Base-by-base conservation (phyloP, 1,140 invertebrate species). In the Helicoverpa zea region DNA sequence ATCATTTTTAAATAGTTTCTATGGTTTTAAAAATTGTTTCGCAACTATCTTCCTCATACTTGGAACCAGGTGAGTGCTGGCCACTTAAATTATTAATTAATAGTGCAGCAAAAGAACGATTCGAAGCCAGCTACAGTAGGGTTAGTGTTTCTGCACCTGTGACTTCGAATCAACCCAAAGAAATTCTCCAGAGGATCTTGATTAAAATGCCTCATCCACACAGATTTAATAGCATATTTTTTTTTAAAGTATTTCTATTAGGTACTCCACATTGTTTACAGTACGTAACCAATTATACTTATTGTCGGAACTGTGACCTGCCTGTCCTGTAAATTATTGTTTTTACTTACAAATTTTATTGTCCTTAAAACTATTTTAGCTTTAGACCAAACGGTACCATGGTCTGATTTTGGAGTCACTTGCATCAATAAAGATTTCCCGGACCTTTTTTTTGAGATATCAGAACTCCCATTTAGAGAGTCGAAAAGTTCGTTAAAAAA, bases 11-110 rank as follows among this genome's bases (percentile, higher is more conserved):
- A 35, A 35, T 7, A 35, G 35, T 5, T 35, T 7, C 35, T 7
- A 35, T 35, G 3, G 14, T 18, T 54, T 72, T 72, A 29, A 72
- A 72, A 12, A 14, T 56, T 1, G 3, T 14, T 35, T 35, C 3
- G 18, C 68, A 74, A 29, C 14, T 29, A 18, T 74, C 30, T 14
- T n/a, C 30, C 59, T 79, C 52, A 70, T 52, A 79, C 7, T 79
- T 59, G 30, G 66, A 78, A 9, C 23, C 76, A 12, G 76, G 76
- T 73, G 79, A 81, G 49, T 81, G 74, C 4, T 61, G 54, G 58
- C 68, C 66, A 51, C 79, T 83, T 14, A 83, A 43, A 75, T 81
- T 81, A 79, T 74, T 83, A 52, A 83, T 64, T 75, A 83, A 51
- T 12, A 75, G 43, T 49, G 79, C 73, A 5, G 79, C 82, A 78